phyloP scores from a whole-genome alignment of 2,888 invertebrate species.

The Anthrax anthrax region DNA sequence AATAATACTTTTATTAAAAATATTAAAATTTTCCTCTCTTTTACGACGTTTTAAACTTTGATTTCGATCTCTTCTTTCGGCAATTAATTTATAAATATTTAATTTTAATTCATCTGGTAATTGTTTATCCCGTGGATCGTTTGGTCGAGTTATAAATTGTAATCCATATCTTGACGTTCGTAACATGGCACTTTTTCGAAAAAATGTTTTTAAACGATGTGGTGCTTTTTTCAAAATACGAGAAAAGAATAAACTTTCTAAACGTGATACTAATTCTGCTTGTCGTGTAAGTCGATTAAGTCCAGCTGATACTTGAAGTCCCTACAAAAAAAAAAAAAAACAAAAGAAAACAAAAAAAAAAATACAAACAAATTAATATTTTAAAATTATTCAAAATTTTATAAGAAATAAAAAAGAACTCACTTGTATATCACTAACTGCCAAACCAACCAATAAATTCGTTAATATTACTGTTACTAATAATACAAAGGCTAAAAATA shows the following conservation, averaged over 20 bases:
- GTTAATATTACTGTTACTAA: conserved; percentile 69
- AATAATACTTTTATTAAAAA: conserved; percentile 21
- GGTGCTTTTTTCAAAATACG: conserved; percentile 53
- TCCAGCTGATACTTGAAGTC: conserved; percentile 65
- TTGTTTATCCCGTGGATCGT: conserved; percentile 66
- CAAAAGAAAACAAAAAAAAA: background rate
- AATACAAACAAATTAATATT: background rate
- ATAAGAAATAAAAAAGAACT: conserved; percentile 16
- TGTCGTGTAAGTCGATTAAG: conserved; percentile 66
- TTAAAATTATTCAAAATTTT: background rate
- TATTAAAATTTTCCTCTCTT: conserved; percentile 30
- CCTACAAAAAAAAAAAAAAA: conserved; percentile 25
- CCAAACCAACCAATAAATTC: conserved; percentile 69
- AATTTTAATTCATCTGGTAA: conserved; percentile 61
- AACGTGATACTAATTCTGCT: conserved; percentile 65
- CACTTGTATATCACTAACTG: conserved; percentile 67
- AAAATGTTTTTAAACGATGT: conserved; percentile 44
- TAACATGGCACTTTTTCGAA: conserved; percentile 59
- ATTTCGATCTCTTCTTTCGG: conserved; percentile 47
- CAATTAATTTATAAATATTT: conserved; percentile 59
- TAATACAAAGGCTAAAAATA: conserved; percentile 63
- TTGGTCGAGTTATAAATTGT: conserved; percentile 60
- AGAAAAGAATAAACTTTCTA: conserved; percentile 73
- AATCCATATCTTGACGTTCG: conserved; percentile 60
- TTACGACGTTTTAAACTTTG: conserved; percentile 38